Conservation (phyloP, 1,140 invertebrate species). For the Spodoptera litura region DNA sequence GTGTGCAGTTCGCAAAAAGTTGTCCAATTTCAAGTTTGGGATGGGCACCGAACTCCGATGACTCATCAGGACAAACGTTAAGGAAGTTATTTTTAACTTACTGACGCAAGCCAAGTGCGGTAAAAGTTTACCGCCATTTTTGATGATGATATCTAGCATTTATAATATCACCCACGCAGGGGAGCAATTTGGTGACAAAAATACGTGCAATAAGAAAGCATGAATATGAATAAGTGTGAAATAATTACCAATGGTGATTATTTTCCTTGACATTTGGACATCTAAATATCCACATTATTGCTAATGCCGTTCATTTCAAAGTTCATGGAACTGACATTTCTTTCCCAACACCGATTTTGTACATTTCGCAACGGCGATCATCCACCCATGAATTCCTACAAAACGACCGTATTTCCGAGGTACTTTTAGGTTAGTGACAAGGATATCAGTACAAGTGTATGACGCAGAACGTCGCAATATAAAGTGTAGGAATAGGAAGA, state of each 20-base stretch:
- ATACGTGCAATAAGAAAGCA: background rate
- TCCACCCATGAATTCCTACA: constrained; percentile 5
- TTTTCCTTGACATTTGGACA: constrained; percentile 51
- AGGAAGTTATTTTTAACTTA: constrained; percentile 39
- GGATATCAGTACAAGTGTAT: background rate
- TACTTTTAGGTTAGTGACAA: background rate
- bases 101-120: constrained; percentile 29
- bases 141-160: background rate
- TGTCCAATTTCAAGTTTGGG: constrained; percentile 33
- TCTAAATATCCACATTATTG: constrained; percentile 39
- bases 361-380: constrained; percentile 13
- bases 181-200: background rate
- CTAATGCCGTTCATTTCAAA: constrained; percentile 52
- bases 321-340: constrained; percentile 70
- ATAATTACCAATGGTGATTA: constrained; percentile 38
- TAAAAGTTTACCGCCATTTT: constrained; percentile 24
- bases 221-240: constrained; percentile 8
- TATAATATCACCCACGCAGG: background rate
- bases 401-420: constrained; percentile 23
- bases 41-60: constrained; percentile 18
- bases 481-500: constrained; percentile 39
- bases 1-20: constrained; percentile 6
- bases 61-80: constrained; percentile 33
- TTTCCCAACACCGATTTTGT: constrained; percentile 16
- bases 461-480: constrained; percentile 1